phyloP scores from a whole-genome alignment of 2,113 vertebrate genomes.

The Chionodraco myersi region DNA sequence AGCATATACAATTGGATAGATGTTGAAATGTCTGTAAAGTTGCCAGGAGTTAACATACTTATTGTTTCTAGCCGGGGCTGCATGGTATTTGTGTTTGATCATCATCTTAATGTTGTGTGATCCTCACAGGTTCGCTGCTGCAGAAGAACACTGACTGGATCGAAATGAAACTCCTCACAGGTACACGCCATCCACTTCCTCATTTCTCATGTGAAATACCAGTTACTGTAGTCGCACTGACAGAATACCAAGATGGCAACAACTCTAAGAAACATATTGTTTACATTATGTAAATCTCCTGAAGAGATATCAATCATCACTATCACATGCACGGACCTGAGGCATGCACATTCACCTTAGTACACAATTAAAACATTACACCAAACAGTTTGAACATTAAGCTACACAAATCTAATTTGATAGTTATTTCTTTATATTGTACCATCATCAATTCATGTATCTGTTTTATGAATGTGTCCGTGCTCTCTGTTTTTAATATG shows the following conservation, averaged over 20 bases:
- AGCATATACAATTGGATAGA: neutral
- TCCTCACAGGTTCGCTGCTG: neutral
- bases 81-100: neutral
- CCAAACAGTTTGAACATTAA: neutral
- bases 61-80: neutral
- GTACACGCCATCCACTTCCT: constrained; percentile 43
- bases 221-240: neutral
- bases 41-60: neutral
- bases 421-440: neutral
- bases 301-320: no score
- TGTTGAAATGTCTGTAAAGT: no score
- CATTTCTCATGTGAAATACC: neutral
- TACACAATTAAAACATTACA: neutral
- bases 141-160: constrained; percentile 56
- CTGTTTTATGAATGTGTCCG: no score
- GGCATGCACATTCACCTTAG: neutral
- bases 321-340: neutral
- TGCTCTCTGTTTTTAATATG: neutral
- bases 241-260: no score
- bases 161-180: constrained; percentile 63
- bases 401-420: neutral
- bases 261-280: no score
- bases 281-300: no score
- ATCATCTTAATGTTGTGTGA: neutral
- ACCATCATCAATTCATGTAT: no score